Evolutionary conservation across 1,140 invertebrate genomes (phyloP), one percentile per base, ranked within the genome.

Genomic region (Platorchestia sp.): DNA sequence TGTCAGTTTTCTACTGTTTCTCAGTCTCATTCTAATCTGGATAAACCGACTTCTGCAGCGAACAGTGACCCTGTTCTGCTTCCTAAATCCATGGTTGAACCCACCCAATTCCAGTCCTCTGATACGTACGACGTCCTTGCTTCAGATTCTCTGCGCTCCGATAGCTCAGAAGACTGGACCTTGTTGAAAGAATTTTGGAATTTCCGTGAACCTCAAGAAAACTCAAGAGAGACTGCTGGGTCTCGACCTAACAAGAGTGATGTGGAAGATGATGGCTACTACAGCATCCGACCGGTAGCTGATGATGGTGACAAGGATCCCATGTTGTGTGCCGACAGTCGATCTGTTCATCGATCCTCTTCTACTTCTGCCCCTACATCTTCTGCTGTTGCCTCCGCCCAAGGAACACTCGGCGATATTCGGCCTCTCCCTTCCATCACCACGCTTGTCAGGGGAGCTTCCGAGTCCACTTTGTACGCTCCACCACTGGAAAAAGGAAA

Each of bases 231-330:
- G 41, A 44, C 16, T 16, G n/a, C 43, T 40, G 43, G 43, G 14
- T 93, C 91, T n/a, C 36, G 45, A 93, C 40, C 43, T 45, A 44
- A 47, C 91, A 47, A 45, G 40, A n/a, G 91, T 47, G 91, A 93
- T 44, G 41, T 93, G 91, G 91, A 93, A 93, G 91, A 93, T 47
- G 91, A 93, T 44, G 91, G 91, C 91, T 93, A 93, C 91, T 93
- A 40, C 44, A 93, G 91, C 91, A 93, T 93, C 91, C 91, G 91
- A 5, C 87, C 87, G n/a, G 91, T 93, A 93, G 91, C 45, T 44
- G 91, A 93, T 10, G 91, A 93, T 93, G 91, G 43, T 93, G 91
- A 93, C 91, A 93, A 93, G 40, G 91, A 93, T 93, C 91, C 91
- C 36, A 93, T 93, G 91, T 47, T 93, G 91, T 93, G 91, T 45